Evolutionary conservation across 2,888 invertebrate species (phyloP), one percentile per base, ranked within the genome.

Genomic region (Scaptomyza parva): DNA sequence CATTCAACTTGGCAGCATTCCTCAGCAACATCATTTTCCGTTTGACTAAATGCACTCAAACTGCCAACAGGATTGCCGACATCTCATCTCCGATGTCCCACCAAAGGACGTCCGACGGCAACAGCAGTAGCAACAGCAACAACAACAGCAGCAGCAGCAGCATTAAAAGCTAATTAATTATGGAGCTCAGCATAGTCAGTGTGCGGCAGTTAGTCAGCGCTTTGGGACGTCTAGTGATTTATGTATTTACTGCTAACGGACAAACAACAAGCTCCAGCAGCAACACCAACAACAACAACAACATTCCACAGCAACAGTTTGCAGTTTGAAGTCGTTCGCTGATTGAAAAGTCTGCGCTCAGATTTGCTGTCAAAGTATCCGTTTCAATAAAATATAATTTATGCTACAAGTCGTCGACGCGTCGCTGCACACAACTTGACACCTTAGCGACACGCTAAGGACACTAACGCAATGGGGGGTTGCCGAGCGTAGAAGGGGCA

Each of bases 101-200:
- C 11, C 41, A 17, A 17, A 37, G 37, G 37, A 37, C 17, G 17
- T 41, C 43, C 43, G 44, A 30, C 52, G 26, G 30, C 45, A 18
- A 22, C 28, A 28, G 12, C 45, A 45, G 28, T 11, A 11, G 28
- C 30, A n/a, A 28, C 33, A 30, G 39, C 55, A 60, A 77, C 79
- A 74, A 14, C 44, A 44, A 14, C 33, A 14, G 33, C 35, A 17
- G 26, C 35, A 33, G 39, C 55, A 59, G 79, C 80, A 75, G 83
- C 82, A 85, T 85, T 85, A 85, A 85, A 85, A 85, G 84, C 88
- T 86, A 85, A 85, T 85, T 85, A 85, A 85, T 85, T 85, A 85
- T 76, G 71, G 64, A 74, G 61, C 77, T 71, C 68, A 70, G 68
- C 78, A 17, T 70, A 55, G 66, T 58, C 50, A 40, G 47, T 52